These are phyloP conservation scores for Camptogramma bilineatum DNA, from an alignment of 2,888 invertebrate species.

Conservation along the genomic window DNA sequence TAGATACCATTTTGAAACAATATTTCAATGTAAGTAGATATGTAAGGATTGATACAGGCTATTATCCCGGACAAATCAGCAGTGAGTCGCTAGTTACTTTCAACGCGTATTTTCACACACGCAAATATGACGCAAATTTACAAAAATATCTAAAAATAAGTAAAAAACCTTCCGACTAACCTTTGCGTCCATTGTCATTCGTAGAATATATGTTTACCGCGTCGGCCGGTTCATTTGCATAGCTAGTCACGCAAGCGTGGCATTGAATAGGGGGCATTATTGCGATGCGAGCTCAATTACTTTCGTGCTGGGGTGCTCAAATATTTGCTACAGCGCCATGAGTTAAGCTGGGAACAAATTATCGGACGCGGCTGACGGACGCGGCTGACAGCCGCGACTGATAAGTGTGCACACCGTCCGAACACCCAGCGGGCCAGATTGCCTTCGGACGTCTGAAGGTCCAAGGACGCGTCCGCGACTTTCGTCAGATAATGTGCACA, in stretches of 20 bases:
- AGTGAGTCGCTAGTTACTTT: background rate
- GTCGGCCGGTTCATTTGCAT: constrained; percentile 52
- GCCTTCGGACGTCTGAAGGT: too few relatives aligned
- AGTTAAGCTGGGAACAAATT: too few relatives aligned
- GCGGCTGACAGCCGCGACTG: too few relatives aligned
- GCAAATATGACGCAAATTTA: constrained; percentile 27
- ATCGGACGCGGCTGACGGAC: too few relatives aligned
- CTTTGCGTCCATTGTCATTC: constrained; percentile 37
- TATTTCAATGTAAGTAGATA: too few relatives aligned
- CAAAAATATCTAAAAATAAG: constrained; percentile 12
- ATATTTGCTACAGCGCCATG: background rate
- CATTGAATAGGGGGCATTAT: constrained; percentile 29
- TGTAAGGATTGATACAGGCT: too few relatives aligned
- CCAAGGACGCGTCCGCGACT: too few relatives aligned
- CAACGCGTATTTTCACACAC: constrained; percentile 3
- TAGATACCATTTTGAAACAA: too few relatives aligned
- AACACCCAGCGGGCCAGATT: too few relatives aligned
- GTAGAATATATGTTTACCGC: constrained; percentile 12
- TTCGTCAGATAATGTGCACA: too few relatives aligned
- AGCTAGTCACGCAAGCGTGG: constrained; percentile 52
- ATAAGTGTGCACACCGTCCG: too few relatives aligned
- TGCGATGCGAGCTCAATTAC: constrained; percentile 26
- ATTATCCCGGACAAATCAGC: too few relatives aligned
- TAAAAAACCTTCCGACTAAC: constrained; percentile 31
- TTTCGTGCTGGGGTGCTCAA: constrained; percentile 1